Evolutionary conservation across 2,113 vertebrate genomes (phyloP).

Genomic region (Riparia riparia): DNA sequence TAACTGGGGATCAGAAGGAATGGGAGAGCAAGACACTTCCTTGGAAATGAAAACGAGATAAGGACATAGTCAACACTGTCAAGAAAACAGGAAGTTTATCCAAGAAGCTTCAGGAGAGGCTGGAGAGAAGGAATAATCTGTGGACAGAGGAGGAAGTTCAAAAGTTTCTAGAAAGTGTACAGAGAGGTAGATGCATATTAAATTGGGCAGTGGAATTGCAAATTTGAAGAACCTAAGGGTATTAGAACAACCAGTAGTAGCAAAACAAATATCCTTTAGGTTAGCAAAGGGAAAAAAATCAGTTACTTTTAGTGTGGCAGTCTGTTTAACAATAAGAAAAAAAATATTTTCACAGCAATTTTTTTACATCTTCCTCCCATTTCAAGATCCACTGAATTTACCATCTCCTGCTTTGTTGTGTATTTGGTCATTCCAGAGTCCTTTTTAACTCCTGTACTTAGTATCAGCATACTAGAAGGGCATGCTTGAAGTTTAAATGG

Average conservation of each 20-base stretch:
- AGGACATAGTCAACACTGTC: neutral
- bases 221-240: neutral
- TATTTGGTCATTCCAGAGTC: neutral
- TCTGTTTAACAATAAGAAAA: neutral
- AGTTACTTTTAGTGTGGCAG: neutral
- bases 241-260: neutral
- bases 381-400: neutral
- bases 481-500: neutral
- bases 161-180: neutral
- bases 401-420: neutral
- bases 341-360: neutral
- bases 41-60: neutral
- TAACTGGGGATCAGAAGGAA: neutral
- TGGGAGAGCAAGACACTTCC: neutral
- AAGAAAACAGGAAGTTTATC: neutral
- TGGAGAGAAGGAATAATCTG: neutral
- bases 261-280: neutral
- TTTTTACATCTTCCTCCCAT: neutral
- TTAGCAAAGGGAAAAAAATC: neutral
- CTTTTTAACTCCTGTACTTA: neutral
- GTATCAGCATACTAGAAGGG: neutral
- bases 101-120: neutral
- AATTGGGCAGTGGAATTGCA: neutral
- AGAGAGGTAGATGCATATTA: neutral
- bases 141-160: neutral